Evolutionary conservation across 2,113 vertebrate species (phyloP).

Genomic region (Podarcis muralis): DNA sequence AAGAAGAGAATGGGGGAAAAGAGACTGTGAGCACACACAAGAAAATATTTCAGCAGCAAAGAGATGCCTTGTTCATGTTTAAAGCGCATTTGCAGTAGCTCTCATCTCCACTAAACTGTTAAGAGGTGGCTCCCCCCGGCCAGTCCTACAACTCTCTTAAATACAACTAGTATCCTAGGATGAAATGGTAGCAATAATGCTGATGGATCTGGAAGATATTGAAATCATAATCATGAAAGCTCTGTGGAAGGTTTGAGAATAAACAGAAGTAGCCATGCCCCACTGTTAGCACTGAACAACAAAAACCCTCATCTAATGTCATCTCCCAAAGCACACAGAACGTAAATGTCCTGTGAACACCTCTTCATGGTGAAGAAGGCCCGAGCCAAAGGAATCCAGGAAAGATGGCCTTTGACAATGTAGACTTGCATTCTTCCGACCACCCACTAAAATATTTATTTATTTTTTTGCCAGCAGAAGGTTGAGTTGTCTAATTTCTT

Average conservation of each 20-base stretch:
- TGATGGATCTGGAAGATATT: background rate
- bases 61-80: slow-evolving; percentile 56
- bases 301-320: background rate
- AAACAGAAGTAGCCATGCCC: background rate
- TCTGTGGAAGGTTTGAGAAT: background rate
- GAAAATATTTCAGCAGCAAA: slow-evolving; percentile 61
- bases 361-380: background rate
- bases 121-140: background rate
- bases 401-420: background rate
- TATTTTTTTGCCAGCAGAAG: background rate
- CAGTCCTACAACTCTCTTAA: slow-evolving; percentile 48
- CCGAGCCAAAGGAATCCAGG: background rate
- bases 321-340: background rate
- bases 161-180: slow-evolving; percentile 40
- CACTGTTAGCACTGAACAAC: background rate
- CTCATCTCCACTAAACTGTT: slow-evolving; percentile 49
- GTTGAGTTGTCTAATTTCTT: background rate
- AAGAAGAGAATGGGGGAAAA: slow-evolving; percentile 52
- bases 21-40: slow-evolving; percentile 35
- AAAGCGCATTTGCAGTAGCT: slow-evolving; percentile 52
- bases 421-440: background rate
- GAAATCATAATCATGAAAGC: background rate
- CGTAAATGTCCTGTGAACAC: background rate
- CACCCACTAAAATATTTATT: too few relatives aligned
- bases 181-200: background rate